A percentile compares a stretch with the other conserved stretches of the same genome.
These are phyloP conservation scores for Ranitomeya variabilis DNA, from an alignment of 2,113 vertebrate species.

Conservation along the genomic window DNA sequence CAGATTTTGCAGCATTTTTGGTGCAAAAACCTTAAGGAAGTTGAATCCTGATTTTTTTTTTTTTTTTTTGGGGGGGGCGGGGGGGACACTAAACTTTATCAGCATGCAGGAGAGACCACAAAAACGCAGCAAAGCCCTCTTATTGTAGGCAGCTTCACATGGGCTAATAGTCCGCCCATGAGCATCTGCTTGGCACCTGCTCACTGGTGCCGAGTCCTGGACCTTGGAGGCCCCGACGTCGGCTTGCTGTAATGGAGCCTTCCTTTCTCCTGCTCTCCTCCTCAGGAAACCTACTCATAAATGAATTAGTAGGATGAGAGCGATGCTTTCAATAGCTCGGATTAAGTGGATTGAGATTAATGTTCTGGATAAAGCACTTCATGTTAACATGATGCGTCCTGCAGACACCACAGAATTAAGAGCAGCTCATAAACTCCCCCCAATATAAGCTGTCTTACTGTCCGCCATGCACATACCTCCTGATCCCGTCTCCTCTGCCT, in stretches of 20 bases:
- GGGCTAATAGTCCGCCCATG: too few relatives aligned
- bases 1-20: too few relatives aligned
- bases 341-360: conserved; percentile 55
- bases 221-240: neutral
- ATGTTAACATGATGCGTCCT: conserved; percentile 37
- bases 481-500: neutral
- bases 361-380: conserved; percentile 43
- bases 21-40: too few relatives aligned
- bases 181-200: too few relatives aligned
- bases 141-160: too few relatives aligned
- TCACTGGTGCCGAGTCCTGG: too few relatives aligned
- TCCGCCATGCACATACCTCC: neutral
- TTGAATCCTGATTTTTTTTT: too few relatives aligned
- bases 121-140: too few relatives aligned
- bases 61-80: too few relatives aligned
- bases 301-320: conserved; percentile 40
- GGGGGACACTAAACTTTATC: too few relatives aligned
- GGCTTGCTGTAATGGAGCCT: neutral
- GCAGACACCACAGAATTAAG: neutral
- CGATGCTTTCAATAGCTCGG: conserved; percentile 37
- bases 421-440: neutral
- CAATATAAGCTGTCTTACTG: neutral
- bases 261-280: neutral
- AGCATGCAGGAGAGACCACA: too few relatives aligned
- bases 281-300: conserved; percentile 31